Percentiles rank a stretch among this genome's conserved stretches.
Evolutionary conservation across 1,140 invertebrate genomes (phyloP).

Genomic region (Bombyx mori): DNA sequence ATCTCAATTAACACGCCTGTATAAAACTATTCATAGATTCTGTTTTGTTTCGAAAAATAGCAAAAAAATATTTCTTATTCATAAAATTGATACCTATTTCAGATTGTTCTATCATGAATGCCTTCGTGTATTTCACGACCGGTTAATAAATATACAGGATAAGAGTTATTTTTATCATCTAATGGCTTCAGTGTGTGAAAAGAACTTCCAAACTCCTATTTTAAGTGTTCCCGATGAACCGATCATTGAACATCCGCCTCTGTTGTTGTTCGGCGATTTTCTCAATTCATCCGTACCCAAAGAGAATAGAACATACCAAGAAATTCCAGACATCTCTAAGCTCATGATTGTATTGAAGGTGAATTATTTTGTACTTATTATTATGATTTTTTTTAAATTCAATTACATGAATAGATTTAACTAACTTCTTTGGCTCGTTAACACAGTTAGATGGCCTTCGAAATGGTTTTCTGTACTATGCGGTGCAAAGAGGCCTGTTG

Average conservation of each 20-base stretch:
- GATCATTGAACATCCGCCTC: constrained; percentile 76
- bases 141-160: constrained; percentile 85
- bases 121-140: constrained; percentile 91
- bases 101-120: constrained; percentile 93
- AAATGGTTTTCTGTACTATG: no score
- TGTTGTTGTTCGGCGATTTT: constrained; percentile 90
- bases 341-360: constrained; percentile 79
- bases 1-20: no score
- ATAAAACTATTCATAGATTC: no score
- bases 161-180: constrained; percentile 84
- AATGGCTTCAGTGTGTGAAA: constrained; percentile 74
- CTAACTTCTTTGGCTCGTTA: no score
- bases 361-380: not conserved
- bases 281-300: constrained; percentile 81
- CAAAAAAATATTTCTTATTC: no score
- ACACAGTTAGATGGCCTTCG: no score
- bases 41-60: no score
- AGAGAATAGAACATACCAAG: constrained; percentile 86
- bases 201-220: constrained; percentile 76
- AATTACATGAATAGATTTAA: not conserved
- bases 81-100: constrained; percentile 10
- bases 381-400: not conserved
- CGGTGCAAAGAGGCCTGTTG: no score
- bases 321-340: constrained; percentile 83
- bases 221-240: constrained; percentile 76